Conservation (phyloP, 2,797 vertebrate genomes). For the Acanthiza pusilla region DNA sequence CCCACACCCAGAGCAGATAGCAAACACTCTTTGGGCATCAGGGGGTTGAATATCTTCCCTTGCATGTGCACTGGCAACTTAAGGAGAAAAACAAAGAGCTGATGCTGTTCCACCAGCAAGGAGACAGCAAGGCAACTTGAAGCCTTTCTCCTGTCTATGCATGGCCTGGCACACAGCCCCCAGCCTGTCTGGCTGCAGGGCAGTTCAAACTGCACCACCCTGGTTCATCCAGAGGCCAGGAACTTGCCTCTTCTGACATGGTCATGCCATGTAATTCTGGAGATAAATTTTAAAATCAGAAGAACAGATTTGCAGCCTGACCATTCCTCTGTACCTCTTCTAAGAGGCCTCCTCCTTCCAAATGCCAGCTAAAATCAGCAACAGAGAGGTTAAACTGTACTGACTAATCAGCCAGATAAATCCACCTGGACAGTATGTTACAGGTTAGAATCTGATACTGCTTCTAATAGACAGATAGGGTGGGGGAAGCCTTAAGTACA, state of each 20-base stretch:
- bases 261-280: fast-evolving
- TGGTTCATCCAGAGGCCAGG: background rate
- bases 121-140: background rate
- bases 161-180: background rate
- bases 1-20: background rate
- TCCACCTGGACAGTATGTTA: background rate
- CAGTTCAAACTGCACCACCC: background rate
- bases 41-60: background rate
- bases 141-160: background rate
- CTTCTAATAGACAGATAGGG: background rate
- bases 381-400: background rate
- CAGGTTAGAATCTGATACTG: background rate
- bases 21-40: background rate
- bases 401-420: background rate
- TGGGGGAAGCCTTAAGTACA: background rate
- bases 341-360: background rate
- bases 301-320: background rate
- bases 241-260: background rate
- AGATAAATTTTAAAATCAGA: background rate
- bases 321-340: background rate
- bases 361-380: background rate
- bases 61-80: background rate
- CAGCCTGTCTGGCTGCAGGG: background rate
- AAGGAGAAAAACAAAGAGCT: background rate
- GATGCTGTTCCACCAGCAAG: background rate